Base-by-base conservation (phyloP, 2,888 invertebrate genomes). In the Campoplex nolae region DNA sequence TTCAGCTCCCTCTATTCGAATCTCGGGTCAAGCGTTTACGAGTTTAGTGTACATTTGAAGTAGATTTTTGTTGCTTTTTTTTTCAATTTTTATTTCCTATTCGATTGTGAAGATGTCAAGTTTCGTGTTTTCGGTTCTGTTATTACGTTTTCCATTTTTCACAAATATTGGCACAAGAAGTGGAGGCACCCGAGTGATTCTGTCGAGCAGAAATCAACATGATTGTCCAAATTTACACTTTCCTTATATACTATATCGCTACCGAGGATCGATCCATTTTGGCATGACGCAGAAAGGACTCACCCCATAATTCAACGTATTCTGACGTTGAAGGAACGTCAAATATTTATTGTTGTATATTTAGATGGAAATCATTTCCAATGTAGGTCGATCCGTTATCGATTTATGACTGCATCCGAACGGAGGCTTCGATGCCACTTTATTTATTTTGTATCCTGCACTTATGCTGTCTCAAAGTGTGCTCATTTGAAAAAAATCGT, bases 331-430 rank as follows among this genome's bases (percentile, higher is more conserved):
- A 45, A n/a, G 51, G 7, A 9, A n/a, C 6, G 45, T 28, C 23
- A 68, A 48, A 42, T 56, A 68, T 74, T 67, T 32, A 74, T 79
- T 38, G 18, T 16, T 62, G 48, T 62, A n/a, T 28, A 54, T 80
- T 80, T 42, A 62, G 84, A 75, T 75, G 58, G 7, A 45, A 73
- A 68, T 58, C 32, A 38, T 68, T 68, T 56, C 48, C 16, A 45
- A 73, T 65, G 32, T 18, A 74, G 83, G 78, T 85, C 71, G 51
- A 70, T 54, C 23, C 42, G 71, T 32, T 35, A 45, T 80, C 23
- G 62, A 70, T 48, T 62, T 16, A 7, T 13, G 28, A 28, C 7
- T 16, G 13, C 18, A 67, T 18, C 62, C 45, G n/a, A 23, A 58
- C 32, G 6, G 3, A 32, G 16, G 6, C 32, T 58, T 58, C 13